Base-by-base conservation (phyloP, 1,140 invertebrate genomes). In the Drosophila punjabiensis region DNA sequence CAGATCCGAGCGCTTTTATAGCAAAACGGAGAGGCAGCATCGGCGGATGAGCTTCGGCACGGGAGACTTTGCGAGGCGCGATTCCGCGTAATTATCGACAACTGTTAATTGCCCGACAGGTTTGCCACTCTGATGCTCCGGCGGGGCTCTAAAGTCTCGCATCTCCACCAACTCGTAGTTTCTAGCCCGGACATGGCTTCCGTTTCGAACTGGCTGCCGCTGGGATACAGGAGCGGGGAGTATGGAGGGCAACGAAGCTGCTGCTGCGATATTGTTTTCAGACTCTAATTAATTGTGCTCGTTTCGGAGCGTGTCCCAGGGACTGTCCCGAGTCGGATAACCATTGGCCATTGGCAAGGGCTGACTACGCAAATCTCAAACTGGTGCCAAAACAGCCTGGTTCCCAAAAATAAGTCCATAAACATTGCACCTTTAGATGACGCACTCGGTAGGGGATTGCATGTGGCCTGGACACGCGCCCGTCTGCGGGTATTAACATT, bases 261-360 rank as follows among this genome's bases (percentile, higher is more conserved):
- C 45, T 24, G 60, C 33, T n/a, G 41, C 56, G 33, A 86, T 56
- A 58, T 89, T 90, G 85, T 90, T 90, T 89, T 88, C 30, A 88
- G 86, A 76, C 86, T 90, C 90, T 92, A 92, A 92, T 92, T 92
- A 92, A 92, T 92, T 92, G 90, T 75, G 75, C 78, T 75, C 80
- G 90, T 84, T 92, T 92, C 35, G 71, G 58, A 82, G 61, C 63
- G 81, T 79, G 67, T 85, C 77, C 67, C 60, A 79, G 76, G 71
- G 69, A 62, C 69, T 45, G 55, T 52, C 45, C 66, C 59, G 53
- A 33, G 43, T 71, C 63, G 53, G 41, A 67, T 33, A 58, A 39
- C 35, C 63, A 70, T 45, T 56, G 64, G 32, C 14, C 48, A 47
- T 45, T 41, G 39, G 37, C 37, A 45, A 37, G 45, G 63, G 39